Conservation (phyloP, 2,113 vertebrate species). For the Tauraco erythrolophus region DNA sequence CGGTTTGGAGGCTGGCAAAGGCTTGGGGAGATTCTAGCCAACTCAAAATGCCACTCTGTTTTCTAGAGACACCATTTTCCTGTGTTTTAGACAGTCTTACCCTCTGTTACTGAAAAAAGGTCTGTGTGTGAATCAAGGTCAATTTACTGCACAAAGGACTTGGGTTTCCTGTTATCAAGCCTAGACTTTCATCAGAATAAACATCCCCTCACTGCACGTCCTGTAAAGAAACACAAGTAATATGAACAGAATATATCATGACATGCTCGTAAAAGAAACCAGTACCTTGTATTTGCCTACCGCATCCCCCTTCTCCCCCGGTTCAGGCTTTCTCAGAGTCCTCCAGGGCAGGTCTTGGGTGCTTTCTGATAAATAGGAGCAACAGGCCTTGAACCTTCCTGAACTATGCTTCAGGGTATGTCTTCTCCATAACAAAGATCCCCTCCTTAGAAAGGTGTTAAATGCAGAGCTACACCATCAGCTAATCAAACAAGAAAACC, state of each 20-base stretch:
- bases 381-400: not conserved
- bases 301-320: not conserved
- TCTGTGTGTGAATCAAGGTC: conserved; percentile 52
- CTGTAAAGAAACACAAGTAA: conserved; percentile 30
- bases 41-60: conserved; percentile 63
- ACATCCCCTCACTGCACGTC: conserved; percentile 10
- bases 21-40: conserved; percentile 37
- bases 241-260: not conserved
- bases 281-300: not conserved
- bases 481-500: not conserved
- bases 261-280: conserved; percentile 15
- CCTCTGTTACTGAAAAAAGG: conserved; percentile 61
- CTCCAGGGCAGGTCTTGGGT: not conserved
- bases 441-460: not conserved
- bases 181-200: conserved; percentile 58
- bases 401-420: not conserved
- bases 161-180: conserved; percentile 75
- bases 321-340: not conserved
- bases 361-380: not conserved
- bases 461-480: not conserved
- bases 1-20: conserved; percentile 35
- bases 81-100: conserved; percentile 46
- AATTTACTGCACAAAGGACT: conserved; percentile 31
- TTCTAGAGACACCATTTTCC: conserved; percentile 51
- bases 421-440: not conserved